phyloP scores from a whole-genome alignment of 2,113 vertebrate species.

The Acrocephalus arundinaceus region DNA sequence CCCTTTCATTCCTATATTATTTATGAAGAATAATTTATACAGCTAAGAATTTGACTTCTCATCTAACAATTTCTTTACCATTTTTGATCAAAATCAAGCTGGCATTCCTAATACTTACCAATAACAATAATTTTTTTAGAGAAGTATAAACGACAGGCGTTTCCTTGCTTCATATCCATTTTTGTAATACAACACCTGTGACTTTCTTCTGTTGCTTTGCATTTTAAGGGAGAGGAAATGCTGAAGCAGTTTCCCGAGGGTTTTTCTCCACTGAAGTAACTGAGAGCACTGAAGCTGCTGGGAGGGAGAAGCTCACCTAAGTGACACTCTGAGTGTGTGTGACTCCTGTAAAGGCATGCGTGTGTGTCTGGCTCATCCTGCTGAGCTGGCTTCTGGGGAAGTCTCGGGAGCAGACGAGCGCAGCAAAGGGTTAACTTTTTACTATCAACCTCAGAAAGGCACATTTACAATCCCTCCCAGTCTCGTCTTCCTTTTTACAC shows the following conservation, averaged over 20 bases:
- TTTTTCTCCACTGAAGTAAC: not conserved
- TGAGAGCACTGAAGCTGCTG: not conserved
- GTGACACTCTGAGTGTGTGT: not conserved
- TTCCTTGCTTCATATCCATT: not conserved
- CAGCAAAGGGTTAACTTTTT: conserved; percentile 39
- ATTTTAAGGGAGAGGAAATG: not conserved
- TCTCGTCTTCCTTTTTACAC: conserved; percentile 6
- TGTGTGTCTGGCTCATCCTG: not conserved
- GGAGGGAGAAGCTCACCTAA: not conserved
- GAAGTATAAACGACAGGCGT: not conserved
- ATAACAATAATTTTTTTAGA: not conserved
- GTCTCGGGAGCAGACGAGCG: fast-evolving
- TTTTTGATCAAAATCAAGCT: not conserved
- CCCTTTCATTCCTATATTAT: not conserved
- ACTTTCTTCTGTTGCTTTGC: not conserved
- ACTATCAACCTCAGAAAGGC: conserved; percentile 7
- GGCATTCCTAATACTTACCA: not conserved
- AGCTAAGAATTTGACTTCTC: not conserved
- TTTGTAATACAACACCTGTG: not conserved
- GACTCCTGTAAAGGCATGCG: fast-evolving
- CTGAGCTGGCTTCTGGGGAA: not conserved
- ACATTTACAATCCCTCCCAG: not conserved
- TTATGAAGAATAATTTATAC: not conserved
- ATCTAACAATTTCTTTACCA: not conserved
- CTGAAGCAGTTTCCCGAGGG: not conserved